Evolutionary conservation across 2,888 invertebrate genomes (phyloP).

Genomic region (Schrankia costaestrigalis): DNA sequence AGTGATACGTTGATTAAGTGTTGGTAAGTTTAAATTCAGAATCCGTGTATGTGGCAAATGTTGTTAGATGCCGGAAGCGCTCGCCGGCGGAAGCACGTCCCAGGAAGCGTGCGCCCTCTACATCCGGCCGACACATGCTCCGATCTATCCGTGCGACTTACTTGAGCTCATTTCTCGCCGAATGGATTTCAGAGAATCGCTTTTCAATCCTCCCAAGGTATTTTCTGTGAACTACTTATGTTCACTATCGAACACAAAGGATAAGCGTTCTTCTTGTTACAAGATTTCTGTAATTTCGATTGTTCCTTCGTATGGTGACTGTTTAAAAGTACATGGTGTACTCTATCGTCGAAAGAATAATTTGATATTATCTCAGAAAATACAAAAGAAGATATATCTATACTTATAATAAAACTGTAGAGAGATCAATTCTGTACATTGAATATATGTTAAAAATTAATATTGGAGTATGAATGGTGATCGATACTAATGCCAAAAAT

Average conservation of each 20-base stretch:
- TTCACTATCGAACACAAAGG: slow-evolving; percentile 23
- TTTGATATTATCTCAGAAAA: too few species aligned
- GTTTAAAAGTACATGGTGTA: too few species aligned
- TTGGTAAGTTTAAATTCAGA: slow-evolving; percentile 22
- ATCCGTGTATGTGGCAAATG: slow-evolving; percentile 35
- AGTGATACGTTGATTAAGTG: slow-evolving; percentile 7
- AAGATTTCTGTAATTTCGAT: slow-evolving; percentile 7
- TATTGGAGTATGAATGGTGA: too few species aligned
- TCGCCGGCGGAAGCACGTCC: slow-evolving; percentile 35
- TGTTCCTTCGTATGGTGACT: too few species aligned
- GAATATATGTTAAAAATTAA: too few species aligned
- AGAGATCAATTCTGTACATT: too few species aligned
- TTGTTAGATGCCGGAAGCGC: slow-evolving; percentile 41
- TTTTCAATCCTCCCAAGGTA: slow-evolving; percentile 29
- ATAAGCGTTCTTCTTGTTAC: slow-evolving; percentile 20
- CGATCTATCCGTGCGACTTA: slow-evolving; percentile 29
- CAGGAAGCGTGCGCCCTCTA: slow-evolving; percentile 37
- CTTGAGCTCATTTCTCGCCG: slow-evolving; percentile 29
- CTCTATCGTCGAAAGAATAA: too few species aligned
- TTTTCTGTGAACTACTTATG: slow-evolving; percentile 20
- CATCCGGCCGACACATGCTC: slow-evolving; percentile 32
- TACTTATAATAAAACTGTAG: too few species aligned
- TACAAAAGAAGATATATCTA: too few species aligned
- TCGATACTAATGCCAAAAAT: too few species aligned
- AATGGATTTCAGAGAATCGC: slow-evolving; percentile 29